phyloP scores from a whole-genome alignment of 2,113 vertebrate species.

The Odontophorus gujanensis region DNA sequence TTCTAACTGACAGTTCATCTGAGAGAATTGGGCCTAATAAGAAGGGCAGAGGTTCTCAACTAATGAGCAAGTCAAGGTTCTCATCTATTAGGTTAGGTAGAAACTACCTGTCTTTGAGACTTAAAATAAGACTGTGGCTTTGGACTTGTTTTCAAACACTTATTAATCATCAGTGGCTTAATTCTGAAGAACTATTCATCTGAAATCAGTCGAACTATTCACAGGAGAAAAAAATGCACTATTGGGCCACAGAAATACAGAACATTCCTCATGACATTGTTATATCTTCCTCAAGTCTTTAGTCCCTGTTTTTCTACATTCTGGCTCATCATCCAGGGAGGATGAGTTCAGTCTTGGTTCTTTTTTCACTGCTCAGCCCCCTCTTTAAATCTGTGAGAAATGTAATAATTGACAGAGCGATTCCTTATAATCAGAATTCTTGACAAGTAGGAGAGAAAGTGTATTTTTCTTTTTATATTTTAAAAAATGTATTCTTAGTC shows the following conservation, averaged over 20 bases:
- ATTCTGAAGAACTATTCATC: neutral
- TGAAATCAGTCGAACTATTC: neutral
- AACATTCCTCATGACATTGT: neutral
- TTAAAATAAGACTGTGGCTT: neutral
- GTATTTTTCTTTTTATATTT: neutral
- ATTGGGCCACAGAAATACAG: neutral
- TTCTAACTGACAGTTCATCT: slow-evolving; percentile 37
- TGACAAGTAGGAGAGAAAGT: neutral
- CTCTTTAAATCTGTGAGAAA: neutral
- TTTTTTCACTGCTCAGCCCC: neutral
- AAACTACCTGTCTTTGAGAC: slow-evolving; percentile 41
- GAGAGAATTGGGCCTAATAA: slow-evolving; percentile 49
- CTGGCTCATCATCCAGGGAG: neutral
- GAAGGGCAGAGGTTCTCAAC: slow-evolving; percentile 60
- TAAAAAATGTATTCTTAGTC: neutral
- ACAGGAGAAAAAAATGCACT: neutral
- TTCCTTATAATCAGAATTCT: neutral
- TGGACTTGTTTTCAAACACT: slow-evolving; percentile 46
- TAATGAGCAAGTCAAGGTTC: slow-evolving; percentile 58
- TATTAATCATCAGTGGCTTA: slow-evolving; percentile 19
- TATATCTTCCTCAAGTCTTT: neutral
- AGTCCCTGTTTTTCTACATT: neutral
- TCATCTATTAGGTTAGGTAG: slow-evolving; percentile 54
- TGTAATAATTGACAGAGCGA: neutral
- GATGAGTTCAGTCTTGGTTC: neutral